Evolutionary conservation across 2,797 vertebrate genomes (phyloP).

Genomic region (Fratercula arctica): DNA sequence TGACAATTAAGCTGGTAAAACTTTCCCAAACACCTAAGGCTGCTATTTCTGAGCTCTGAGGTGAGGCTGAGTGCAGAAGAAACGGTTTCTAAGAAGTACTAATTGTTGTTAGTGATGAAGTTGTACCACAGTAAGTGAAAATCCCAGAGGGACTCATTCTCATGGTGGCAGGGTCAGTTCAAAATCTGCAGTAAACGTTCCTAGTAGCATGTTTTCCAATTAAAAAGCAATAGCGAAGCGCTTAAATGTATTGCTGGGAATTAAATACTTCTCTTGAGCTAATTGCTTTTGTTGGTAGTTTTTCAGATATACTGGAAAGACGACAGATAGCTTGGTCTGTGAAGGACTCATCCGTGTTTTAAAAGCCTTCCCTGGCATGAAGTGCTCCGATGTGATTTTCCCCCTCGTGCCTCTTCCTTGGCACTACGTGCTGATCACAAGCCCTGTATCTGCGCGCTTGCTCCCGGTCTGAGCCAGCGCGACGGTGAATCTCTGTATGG

Average conservation of each 20-base stretch:
- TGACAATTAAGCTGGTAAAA: not conserved
- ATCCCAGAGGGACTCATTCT: not conserved
- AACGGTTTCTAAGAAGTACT: not conserved
- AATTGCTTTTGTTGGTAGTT: slow-evolving; percentile 31
- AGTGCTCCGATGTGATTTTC: not conserved
- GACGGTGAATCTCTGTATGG: not conserved
- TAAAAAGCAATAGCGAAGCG: slow-evolving; percentile 34
- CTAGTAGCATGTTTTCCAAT: slow-evolving; percentile 12
- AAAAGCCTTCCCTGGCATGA: not conserved
- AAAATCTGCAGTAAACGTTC: not conserved
- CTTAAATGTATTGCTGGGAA: slow-evolving; percentile 29
- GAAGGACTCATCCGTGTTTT: not conserved
- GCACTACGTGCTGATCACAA: not conserved
- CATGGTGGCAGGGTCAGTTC: not conserved
- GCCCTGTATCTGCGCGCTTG: not conserved
- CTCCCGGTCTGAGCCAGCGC: not conserved
- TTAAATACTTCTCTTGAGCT: slow-evolving; percentile 34
- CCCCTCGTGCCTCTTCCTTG: not conserved
- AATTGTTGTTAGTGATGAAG: not conserved
- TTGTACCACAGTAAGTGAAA: not conserved
- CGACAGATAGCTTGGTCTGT: not conserved
- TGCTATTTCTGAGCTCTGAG: not conserved
- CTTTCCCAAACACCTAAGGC: not conserved
- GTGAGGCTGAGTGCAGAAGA: not conserved
- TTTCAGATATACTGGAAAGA: not conserved